These are phyloP conservation scores for Anastrepha obliqua DNA, from an alignment of 1,140 invertebrate genomes.

Conservation along the genomic window DNA sequence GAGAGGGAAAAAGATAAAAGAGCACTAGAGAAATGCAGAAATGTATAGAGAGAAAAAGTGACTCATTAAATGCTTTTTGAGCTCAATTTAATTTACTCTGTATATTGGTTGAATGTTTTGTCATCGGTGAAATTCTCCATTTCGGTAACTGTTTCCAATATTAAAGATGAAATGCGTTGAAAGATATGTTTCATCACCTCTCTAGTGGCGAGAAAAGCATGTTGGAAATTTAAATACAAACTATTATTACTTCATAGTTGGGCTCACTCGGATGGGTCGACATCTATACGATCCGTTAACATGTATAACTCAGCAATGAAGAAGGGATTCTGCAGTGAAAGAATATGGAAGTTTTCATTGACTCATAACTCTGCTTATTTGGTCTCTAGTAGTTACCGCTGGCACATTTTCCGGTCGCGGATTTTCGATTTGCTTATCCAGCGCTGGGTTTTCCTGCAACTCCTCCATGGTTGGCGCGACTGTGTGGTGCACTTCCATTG, in stretches of 20 bases:
- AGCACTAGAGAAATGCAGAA: not conserved
- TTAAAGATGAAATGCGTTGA: conserved; percentile 71
- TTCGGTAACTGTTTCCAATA: conserved; percentile 72
- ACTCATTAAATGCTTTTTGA: not conserved
- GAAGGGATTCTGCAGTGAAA: conserved; percentile 63
- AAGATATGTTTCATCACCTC: conserved; percentile 70
- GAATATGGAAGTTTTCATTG: not conserved
- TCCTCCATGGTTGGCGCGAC: conserved; percentile 63
- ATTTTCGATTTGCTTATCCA: conserved; percentile 62
- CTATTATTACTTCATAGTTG: conserved; percentile 39
- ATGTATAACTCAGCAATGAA: conserved; percentile 69
- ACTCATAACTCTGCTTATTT: not conserved
- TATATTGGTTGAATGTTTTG: conserved; percentile 62
- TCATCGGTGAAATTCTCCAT: conserved; percentile 68
- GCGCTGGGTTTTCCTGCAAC: conserved; percentile 58
- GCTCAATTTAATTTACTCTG: conserved; percentile 61
- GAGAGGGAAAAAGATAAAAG: not conserved
- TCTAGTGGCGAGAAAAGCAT: conserved; percentile 35
- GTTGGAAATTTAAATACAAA: conserved; percentile 5
- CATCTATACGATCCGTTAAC: conserved; percentile 69
- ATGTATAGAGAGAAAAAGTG: not conserved
- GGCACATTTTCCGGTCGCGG: conserved; percentile 62
- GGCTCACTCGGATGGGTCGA: conserved; percentile 72
- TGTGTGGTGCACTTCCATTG: conserved; percentile 64
- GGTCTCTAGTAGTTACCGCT: conserved; percentile 54